Evolutionary conservation across 1,140 invertebrate species (phyloP).

Genomic region (Neotoxoptera formosana): DNA sequence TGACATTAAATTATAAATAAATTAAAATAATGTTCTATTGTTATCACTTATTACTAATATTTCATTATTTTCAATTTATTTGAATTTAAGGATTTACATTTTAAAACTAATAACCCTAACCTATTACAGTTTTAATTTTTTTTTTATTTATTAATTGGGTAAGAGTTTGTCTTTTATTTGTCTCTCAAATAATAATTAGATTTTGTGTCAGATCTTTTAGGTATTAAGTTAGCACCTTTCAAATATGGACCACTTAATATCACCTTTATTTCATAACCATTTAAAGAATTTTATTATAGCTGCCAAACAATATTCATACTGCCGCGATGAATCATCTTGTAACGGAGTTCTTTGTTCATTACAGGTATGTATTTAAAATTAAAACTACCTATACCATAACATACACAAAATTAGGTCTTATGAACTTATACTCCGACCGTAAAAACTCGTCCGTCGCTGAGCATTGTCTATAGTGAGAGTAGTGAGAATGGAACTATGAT

Average conservation of each 20-base stretch:
- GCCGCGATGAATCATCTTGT: neutral
- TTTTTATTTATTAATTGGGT: neutral
- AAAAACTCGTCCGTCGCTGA: no score
- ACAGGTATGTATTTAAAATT: slow-evolving; percentile 26
- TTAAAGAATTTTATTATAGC: slow-evolving; percentile 44
- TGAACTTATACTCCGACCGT: neutral
- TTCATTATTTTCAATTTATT: neutral
- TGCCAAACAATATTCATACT: slow-evolving; percentile 34
- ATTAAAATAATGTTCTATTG: no score
- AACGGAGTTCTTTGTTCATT: slow-evolving; percentile 34
- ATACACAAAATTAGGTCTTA: neutral
- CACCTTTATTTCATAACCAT: slow-evolving; percentile 14
- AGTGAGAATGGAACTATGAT: no score
- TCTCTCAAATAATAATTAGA: neutral
- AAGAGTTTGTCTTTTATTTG: neutral
- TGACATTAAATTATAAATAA: no score
- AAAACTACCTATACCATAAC: neutral
- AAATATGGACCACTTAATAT: neutral
- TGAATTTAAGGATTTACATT: neutral
- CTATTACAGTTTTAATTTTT: neutral
- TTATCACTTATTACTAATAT: no score
- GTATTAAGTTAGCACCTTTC: neutral
- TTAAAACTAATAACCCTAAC: neutral
- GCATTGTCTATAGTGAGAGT: no score
- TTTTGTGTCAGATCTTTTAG: neutral